These are phyloP conservation scores for Halyomorpha halys DNA, from an alignment of 1,140 invertebrate genomes.

Conservation along the genomic window DNA sequence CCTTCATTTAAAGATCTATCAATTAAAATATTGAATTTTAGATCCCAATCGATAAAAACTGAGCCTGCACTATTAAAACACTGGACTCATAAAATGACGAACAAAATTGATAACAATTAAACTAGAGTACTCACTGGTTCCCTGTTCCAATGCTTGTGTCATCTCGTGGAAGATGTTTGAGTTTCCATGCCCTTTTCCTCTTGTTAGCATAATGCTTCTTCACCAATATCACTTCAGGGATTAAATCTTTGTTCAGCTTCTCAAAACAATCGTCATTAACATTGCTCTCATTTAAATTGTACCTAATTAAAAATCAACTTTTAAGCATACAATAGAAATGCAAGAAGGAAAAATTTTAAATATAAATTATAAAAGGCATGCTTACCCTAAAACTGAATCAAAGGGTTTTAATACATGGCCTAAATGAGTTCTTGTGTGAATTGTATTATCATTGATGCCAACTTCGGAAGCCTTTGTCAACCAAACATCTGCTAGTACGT, in stretches of 20 bases:
- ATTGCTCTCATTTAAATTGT: conserved; percentile 79
- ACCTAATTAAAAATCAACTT: conserved; percentile 42
- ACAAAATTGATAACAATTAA: not conserved
- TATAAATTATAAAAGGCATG: conserved; percentile 19
- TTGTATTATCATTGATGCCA: conserved; percentile 68
- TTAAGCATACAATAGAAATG: too few relatives aligned
- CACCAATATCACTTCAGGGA: conserved; percentile 87
- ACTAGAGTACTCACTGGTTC: conserved; percentile 49
- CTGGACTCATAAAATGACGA: too few relatives aligned
- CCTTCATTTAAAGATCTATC: too few relatives aligned
- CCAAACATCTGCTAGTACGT: conserved; percentile 88
- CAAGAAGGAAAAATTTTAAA: not conserved
- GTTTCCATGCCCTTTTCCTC: conserved; percentile 79
- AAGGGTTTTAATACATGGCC: conserved; percentile 88
- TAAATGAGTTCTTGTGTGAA: conserved; percentile 84
- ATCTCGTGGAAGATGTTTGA: conserved; percentile 71
- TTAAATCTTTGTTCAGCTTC: conserved; percentile 53
- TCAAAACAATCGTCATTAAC: conserved; percentile 84
- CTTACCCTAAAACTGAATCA: conserved; percentile 81
- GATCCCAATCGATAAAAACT: too few relatives aligned
- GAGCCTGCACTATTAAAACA: too few relatives aligned
- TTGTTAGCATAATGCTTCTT: conserved; percentile 85
- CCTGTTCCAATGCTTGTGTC: conserved; percentile 47
- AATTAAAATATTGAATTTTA: too few relatives aligned
- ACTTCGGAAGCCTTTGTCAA: conserved; percentile 81